A percentile compares a stretch with the other conserved stretches of the same genome.
Conservation (phyloP, 1,140 invertebrate genomes). For the Vanessa tameamea region DNA sequence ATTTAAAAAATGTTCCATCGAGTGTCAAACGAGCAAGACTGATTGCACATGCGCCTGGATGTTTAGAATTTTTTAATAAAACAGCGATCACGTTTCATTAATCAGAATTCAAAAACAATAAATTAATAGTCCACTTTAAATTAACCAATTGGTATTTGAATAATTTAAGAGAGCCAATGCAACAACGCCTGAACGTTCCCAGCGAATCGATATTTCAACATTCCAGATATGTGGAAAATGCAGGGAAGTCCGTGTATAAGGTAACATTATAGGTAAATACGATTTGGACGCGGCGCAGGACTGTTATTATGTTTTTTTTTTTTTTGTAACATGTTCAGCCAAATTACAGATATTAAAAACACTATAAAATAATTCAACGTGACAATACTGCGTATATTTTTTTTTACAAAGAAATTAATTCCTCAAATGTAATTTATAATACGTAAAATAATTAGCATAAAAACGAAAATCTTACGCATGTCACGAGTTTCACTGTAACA, state of each 20-base stretch:
- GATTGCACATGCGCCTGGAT: background rate
- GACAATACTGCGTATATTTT: no score
- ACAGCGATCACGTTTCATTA: constrained; percentile 32
- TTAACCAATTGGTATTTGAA: constrained; percentile 46
- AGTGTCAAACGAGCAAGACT: constrained; percentile 3
- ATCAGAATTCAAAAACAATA: constrained; percentile 51
- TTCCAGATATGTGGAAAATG: constrained; percentile 40
- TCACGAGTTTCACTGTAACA: background rate
- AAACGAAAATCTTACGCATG: background rate
- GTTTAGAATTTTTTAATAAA: constrained; percentile 28
- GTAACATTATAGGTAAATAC: no score
- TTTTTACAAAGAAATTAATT: no score
- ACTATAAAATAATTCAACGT: no score
- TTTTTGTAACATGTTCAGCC: no score
- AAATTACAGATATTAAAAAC: no score
- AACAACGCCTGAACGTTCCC: constrained; percentile 30
- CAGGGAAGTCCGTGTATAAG: constrained; percentile 13
- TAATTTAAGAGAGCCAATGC: constrained; percentile 31
- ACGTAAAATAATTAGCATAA: no score
- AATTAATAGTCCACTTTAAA: constrained; percentile 45
- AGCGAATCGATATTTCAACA: constrained; percentile 32
- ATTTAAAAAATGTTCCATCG: constrained; percentile 10
- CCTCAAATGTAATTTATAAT: no score
- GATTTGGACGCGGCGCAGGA: no score
- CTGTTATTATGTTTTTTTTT: no score